Base-by-base conservation (phyloP, 2,797 vertebrate genomes). In the Pseudochirops cupreus region DNA sequence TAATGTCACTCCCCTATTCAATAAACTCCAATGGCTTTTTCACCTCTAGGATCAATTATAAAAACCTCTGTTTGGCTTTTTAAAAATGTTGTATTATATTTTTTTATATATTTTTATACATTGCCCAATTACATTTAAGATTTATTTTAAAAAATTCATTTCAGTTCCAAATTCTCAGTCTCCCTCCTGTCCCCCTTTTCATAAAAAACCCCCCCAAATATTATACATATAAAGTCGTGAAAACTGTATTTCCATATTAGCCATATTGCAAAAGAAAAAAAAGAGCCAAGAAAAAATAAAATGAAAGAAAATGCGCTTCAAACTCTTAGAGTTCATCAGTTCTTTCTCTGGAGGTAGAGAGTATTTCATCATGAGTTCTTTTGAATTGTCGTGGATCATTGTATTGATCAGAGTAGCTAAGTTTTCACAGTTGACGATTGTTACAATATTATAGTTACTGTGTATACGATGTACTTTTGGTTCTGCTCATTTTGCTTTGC, bases 401-500 rank as follows among this genome's bases (percentile, higher is more conserved):
- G n/a, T 74, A 39, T 39, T 74, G 67, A 74, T 74, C 5, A 39
- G 67, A 74, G n/a, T 74, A 74, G 16, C n/a, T 74, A 39, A 21
- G n/a, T 74, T 74, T 74, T 39, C 67, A 74, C 6, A 21, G n/a
- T 74, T n/a, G 14, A 21, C 39, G 14, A 74, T 6, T 74, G 33
- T 74, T 39, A 21, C n/a, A 21, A 39, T 74, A 39, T 39, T 74
- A n/a, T 5, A 7, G 67, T 74, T 74, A 67, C 62, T 67, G 14
- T n/a, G 33, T 39, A 39, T 74, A 74, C 5, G 33, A n/a, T 67
- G 33, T 16, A n/a, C 33, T n/a, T 67, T 31, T 6, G n/a, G 13
- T n/a, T 67, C 95, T 21, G 11, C 96, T 39, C 91, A 92, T 95
- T 92, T 94, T 96, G 13, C 13, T 67, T 67, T 67, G 62, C 5